A percentile compares a stretch with the other conserved stretches of the same genome.
These are phyloP conservation scores for Clinocottus analis DNA, from an alignment of 2,113 vertebrate species.

Conservation along the genomic window DNA sequence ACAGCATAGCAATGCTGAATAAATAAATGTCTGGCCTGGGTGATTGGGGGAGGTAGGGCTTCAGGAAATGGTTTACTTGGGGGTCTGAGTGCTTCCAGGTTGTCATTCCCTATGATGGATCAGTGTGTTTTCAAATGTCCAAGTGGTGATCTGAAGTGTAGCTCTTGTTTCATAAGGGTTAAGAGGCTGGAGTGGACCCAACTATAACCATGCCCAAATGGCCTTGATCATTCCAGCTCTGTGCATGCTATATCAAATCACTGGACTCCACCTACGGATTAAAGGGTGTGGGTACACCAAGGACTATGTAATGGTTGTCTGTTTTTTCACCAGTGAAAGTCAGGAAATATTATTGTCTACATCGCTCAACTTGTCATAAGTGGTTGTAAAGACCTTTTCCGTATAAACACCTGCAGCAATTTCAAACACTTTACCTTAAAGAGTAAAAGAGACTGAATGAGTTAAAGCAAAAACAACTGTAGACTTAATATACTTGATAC, in stretches of 20 bases:
- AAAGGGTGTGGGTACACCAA: constrained; percentile 38
- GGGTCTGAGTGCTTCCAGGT: constrained; percentile 77
- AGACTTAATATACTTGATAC: constrained; percentile 26
- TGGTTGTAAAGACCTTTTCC: background rate
- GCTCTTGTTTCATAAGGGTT: constrained; percentile 63
- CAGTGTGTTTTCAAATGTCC: constrained; percentile 64
- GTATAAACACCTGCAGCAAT: background rate
- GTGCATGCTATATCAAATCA: constrained; percentile 51
- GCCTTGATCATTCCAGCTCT: constrained; percentile 49
- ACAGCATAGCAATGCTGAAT: constrained; percentile 64
- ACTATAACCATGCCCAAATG: constrained; percentile 62
- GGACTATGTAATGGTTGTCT: background rate
- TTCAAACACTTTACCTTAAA: background rate
- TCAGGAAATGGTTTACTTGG: constrained; percentile 75
- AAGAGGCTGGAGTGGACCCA: constrained; percentile 45
- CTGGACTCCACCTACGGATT: constrained; percentile 57
- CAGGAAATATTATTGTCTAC: background rate
- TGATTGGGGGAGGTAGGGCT: constrained; percentile 60
- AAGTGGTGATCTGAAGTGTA: constrained; percentile 58
- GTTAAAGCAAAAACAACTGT: background rate
- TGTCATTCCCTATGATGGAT: constrained; percentile 74
- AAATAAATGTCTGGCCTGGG: constrained; percentile 70
- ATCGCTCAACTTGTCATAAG: background rate
- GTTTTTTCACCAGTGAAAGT: constrained; percentile 11
- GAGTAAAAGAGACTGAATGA: constrained; percentile 5